These are phyloP conservation scores for Bucorvus abyssinicus DNA, from an alignment of 2,797 vertebrate species.

Conservation along the genomic window DNA sequence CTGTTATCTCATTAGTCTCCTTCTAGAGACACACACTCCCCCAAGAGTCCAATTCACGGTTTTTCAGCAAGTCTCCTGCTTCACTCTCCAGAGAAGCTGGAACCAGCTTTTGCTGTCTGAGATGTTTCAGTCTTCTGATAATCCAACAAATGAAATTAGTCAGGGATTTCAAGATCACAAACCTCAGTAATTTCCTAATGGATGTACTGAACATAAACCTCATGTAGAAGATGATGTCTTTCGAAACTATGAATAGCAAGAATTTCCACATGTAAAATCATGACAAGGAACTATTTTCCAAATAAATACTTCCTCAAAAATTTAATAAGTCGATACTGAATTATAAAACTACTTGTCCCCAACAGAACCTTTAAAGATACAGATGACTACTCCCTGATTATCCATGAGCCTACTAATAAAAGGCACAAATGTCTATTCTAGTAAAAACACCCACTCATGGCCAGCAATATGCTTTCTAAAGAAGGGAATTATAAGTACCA, in stretches of 20 bases:
- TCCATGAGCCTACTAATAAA: conserved; percentile 20
- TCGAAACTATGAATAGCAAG: not conserved
- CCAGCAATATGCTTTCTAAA: conserved; percentile 14
- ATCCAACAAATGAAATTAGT: not conserved
- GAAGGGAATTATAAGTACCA: not conserved
- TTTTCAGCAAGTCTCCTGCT: not conserved
- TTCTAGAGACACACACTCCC: not conserved
- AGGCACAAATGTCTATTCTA: conserved; percentile 6
- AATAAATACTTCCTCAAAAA: not conserved
- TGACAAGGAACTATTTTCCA: not conserved
- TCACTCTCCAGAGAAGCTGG: not conserved
- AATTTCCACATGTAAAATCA: not conserved
- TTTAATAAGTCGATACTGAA: not conserved
- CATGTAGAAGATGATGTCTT: not conserved
- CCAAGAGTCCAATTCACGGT: not conserved
- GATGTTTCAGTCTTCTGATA: not conserved
- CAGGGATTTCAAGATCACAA: conserved; percentile 1
- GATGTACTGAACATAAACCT: not conserved
- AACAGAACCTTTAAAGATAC: not conserved
- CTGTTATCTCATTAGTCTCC: not conserved
- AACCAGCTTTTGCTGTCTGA: not conserved
- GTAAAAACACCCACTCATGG: conserved; percentile 43
- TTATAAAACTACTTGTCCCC: not conserved
- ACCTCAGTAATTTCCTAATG: not conserved
- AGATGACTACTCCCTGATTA: conserved; percentile 40